Conservation (phyloP, 92 coral and sea anemone species). For the Pocillopora grandis region DNA sequence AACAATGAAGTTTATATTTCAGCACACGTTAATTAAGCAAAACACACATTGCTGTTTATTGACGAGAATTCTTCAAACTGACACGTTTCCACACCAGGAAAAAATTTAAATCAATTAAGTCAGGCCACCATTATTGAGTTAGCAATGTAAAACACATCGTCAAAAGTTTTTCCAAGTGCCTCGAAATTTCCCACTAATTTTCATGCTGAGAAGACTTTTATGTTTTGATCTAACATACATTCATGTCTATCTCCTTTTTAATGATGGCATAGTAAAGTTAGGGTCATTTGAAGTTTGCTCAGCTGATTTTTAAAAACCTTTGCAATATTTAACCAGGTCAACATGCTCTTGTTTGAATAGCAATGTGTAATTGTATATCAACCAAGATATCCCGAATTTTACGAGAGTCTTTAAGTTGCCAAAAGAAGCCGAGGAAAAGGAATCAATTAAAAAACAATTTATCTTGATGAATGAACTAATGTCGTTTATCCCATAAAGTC, state of each 20-base stretch:
- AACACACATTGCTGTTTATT: constrained; percentile 5
- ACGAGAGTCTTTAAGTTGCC: constrained; percentile 1
- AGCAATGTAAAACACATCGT: neutral
- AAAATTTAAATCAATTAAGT: neutral
- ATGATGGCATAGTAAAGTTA: neutral
- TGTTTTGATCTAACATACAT: neutral
- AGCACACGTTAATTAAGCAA: constrained; percentile 12
- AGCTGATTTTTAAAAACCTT: constrained; percentile 14
- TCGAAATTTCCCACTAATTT: neutral
- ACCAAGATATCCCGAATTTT: neutral
- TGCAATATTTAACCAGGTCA: constrained; percentile 7
- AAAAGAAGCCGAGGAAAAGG: constrained; percentile 1
- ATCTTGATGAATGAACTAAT: neutral
- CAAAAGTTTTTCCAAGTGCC: no score
- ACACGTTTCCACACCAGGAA: neutral
- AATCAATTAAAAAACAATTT: constrained; percentile 32
- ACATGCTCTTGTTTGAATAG: constrained; percentile 1
- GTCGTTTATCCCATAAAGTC: constrained; percentile 18
- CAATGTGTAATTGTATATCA: neutral
- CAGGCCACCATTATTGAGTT: neutral
- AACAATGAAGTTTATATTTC: neutral
- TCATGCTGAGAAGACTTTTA: neutral
- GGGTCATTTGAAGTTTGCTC: constrained; percentile 17
- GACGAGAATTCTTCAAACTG: neutral
- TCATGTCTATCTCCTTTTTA: neutral